Base-by-base conservation (phyloP, 1,140 invertebrate species). In the Cydia strobilella region DNA sequence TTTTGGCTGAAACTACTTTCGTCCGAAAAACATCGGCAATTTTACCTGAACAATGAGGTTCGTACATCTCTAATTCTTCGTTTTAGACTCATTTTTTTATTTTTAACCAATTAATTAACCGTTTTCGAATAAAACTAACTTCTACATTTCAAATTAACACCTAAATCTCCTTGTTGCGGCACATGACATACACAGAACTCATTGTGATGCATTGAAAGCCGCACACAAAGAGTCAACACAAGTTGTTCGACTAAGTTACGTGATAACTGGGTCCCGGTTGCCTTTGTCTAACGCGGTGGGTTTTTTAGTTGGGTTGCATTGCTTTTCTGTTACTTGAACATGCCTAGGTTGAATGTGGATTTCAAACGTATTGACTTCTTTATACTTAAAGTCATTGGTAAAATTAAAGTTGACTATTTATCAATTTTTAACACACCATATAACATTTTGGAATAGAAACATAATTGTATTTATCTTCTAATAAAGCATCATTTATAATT, bases 201-300 rank as follows among this genome's bases (percentile, higher is more conserved):
- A 59, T 59, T 59, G 54, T 59, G 54, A 59, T 59, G 54, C 54
- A 59, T 59, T 59, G 54, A 23, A 59, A 59, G 54, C 54, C 54
- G 54, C 54, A 59, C 54, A 59, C 54, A 59, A 59, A 59, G 54
- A 59, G 54, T 59, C 54, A 59, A 59, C 54, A 59, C 54, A 59
- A 59, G 54, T 59, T 59, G 54, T 59, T 20, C 54, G 54, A 59
- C 54, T 20, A 59, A 59, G 54, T 59, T 59, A 59, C 54, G 54
- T 59, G 54, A 59, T 59, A 59, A 59, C 54, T 23, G 54, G 9
- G 54, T 59, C 54, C 54, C 54, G 20, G 54, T 51, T 59, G 54
- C 54, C 54, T 59, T 59, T 59, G 54, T 59, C 20, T 59, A 23
- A 59, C 54, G 54, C 9, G 20, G 9, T 10, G 54, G 54, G 54